Evolutionary conservation across 53 echinoderm and acorn worm species (phyloP).

Genomic region (Apostichopus leukothele): DNA sequence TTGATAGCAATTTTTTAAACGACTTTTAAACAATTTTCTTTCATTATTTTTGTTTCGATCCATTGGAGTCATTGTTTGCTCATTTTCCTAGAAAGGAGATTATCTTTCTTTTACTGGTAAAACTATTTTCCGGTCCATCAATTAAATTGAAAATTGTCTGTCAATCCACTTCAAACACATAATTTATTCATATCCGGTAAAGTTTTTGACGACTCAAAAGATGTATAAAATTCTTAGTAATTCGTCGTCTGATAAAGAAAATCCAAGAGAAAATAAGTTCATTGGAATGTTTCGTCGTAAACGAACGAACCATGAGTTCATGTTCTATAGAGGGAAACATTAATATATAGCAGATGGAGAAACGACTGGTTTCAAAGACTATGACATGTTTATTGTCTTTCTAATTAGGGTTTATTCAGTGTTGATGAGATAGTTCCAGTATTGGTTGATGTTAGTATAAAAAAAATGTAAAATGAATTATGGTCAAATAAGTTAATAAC

Average conservation of each 20-base stretch:
- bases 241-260: not conserved
- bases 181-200: constrained; percentile 29
- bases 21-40: constrained; percentile 1
- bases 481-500: too few relatives aligned
- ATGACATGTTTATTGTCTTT: too few relatives aligned
- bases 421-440: too few relatives aligned
- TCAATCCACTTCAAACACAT: constrained; percentile 27
- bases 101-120: not conserved
- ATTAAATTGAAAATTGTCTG: constrained; percentile 30
- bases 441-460: too few relatives aligned
- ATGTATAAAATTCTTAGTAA: constrained; percentile 9
- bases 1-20: not conserved
- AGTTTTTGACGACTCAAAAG: not conserved
- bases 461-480: too few relatives aligned
- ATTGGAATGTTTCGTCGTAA: too few relatives aligned
- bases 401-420: too few relatives aligned
- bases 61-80: constrained; percentile 1
- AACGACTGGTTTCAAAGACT: too few relatives aligned
- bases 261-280: too few relatives aligned
- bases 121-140: constrained; percentile 9
- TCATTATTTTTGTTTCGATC: not conserved
- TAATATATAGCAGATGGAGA: too few relatives aligned
- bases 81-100: not conserved
- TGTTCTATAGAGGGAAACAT: too few relatives aligned
- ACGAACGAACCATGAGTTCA: too few relatives aligned